Base-by-base conservation (phyloP, 2,113 vertebrate genomes). In the Donacobius atricapilla region DNA sequence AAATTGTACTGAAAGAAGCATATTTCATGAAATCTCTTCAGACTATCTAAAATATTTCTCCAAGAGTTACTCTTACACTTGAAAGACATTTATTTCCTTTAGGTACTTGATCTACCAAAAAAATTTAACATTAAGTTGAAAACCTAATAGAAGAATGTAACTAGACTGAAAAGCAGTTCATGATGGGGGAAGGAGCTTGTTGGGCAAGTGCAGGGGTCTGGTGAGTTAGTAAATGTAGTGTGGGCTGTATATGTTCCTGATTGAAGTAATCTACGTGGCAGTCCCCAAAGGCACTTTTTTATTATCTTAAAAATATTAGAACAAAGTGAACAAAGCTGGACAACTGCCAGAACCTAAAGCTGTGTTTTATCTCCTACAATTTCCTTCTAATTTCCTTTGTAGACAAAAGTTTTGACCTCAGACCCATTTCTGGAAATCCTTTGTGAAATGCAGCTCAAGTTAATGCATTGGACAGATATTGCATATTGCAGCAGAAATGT, bases 301-400 rank as follows among this genome's bases (percentile, higher is more conserved):
- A 39, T 45, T 66, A 57, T 85, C 85, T 84, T 80, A 65, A 88
- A 95, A 94, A 83, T 90, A 91, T 71, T 92, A 91, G 91, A 68
- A 91, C 50, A 94, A 96, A 97, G 82, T 60, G 95, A 96, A 98
- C 94, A 97, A 96, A 98, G 91, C 94, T 98, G 97, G 96, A 94
- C 33, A 15, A 21, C 48, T 2, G 97, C 97, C 98, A 98, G 91
- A 93, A 94, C 82, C 85, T 76, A 94, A 97, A 97, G 95, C 98
- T 98, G 93, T 92, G 73, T 95, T 97, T 97, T 97, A 97, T 98
- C 97, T 98, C 85, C 89, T 98, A 97, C 96, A 96, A 96, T 98
- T 98, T 98, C 97, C 97, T 97, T 76, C 97, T 96, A 78, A 98
- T 97, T 98, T 98, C 97, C 97, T 98, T 93, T 94, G 95, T 86